Percentiles rank a stretch among this genome's conserved stretches.
These are phyloP conservation scores for Notarius lentiginosus DNA, from an alignment of 2,113 vertebrate genomes.

Conservation along the genomic window DNA sequence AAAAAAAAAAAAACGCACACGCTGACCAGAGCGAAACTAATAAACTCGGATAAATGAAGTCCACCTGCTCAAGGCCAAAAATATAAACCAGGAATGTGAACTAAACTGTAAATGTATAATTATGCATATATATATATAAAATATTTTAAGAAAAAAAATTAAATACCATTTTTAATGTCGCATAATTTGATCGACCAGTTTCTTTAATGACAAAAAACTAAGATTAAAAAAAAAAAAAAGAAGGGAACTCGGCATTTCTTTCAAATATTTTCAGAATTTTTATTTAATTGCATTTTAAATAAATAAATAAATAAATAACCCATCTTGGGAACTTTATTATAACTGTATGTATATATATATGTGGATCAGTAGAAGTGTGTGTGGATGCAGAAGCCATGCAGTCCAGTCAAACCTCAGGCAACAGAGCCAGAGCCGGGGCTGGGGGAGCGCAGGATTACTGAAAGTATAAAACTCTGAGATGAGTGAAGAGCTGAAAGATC, in stretches of 20 bases:
- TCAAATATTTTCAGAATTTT: too few species aligned
- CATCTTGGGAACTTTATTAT: neutral
- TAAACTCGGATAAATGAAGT: neutral
- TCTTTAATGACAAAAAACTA: neutral
- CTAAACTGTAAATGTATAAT: too few species aligned
- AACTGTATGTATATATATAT: neutral
- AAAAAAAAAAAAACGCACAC: too few species aligned
- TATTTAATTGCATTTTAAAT: too few species aligned
- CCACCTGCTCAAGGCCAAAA: neutral
- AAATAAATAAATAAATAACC: too few species aligned
- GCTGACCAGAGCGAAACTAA: neutral
- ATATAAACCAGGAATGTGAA: neutral
- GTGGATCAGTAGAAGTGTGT: neutral
- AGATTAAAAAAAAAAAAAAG: too few species aligned
- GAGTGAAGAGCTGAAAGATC: conserved; percentile 44
- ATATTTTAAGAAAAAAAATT: too few species aligned
- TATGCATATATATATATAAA: too few species aligned
- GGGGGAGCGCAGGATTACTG: neutral
- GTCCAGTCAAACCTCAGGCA: conserved; percentile 29
- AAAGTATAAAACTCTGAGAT: neutral
- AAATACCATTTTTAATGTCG: too few species aligned
- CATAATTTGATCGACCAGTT: neutral
- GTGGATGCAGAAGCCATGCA: conserved; percentile 49
- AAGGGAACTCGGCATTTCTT: too few species aligned
- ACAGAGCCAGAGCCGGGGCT: neutral